These are phyloP conservation scores for Parauchenoglanis punctatus DNA, from an alignment of 2,797 vertebrate species.

Conservation along the genomic window DNA sequence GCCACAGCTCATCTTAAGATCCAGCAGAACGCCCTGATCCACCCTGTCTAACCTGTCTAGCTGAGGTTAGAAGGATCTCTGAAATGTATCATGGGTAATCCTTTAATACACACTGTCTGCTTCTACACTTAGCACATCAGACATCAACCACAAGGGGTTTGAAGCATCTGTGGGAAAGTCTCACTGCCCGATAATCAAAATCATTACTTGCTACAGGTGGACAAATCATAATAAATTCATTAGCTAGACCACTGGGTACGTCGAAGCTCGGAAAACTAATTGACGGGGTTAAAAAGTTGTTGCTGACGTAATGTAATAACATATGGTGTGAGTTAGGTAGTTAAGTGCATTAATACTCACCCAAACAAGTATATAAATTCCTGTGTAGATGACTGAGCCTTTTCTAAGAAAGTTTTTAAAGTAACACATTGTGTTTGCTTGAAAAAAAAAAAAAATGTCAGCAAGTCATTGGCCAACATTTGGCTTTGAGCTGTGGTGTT, in stretches of 20 bases:
- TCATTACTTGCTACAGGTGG: not conserved
- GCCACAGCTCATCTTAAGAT: slow-evolving; percentile 8
- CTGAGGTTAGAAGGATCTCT: slow-evolving; percentile 19
- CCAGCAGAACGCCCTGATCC: slow-evolving; percentile 17
- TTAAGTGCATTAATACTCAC: not conserved
- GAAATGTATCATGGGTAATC: slow-evolving; percentile 24
- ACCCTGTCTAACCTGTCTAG: slow-evolving; percentile 23
- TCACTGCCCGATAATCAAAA: not conserved
- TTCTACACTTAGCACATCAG: slow-evolving; percentile 7
- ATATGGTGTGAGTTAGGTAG: not conserved
- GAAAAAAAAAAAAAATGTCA: not conserved
- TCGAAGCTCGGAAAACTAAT: not conserved
- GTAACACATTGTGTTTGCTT: slow-evolving; percentile 8
- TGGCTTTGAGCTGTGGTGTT: slow-evolving; percentile 16
- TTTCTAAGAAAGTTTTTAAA: not conserved
- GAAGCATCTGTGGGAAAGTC: not conserved
- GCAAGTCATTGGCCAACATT: not conserved
- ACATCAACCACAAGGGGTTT: not conserved
- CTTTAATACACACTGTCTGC: slow-evolving; percentile 43
- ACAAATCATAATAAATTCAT: not conserved
- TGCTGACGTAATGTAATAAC: not conserved
- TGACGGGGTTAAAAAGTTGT: too few species aligned
- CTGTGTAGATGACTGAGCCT: not conserved
- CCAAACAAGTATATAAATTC: not conserved
- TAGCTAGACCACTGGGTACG: not conserved